These are phyloP conservation scores for Etheostoma nigrum DNA, from an alignment of 2,797 vertebrate genomes.

Conservation along the genomic window DNA sequence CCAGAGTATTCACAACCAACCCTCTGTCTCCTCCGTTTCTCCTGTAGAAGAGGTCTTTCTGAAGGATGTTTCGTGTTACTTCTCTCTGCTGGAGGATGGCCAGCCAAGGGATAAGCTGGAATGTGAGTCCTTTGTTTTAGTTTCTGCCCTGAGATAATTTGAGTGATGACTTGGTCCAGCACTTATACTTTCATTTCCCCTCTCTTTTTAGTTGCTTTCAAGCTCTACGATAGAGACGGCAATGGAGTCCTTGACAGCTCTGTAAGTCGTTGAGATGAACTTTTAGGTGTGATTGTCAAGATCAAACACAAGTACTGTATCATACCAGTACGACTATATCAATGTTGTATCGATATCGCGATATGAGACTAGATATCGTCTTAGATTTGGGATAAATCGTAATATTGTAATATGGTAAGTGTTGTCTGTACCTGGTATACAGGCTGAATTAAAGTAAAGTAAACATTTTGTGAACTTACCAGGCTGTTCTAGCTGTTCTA, in stretches of 20 bases:
- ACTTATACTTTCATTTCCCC: constrained; percentile 51
- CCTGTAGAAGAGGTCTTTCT: constrained; percentile 87
- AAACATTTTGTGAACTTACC: too few relatives aligned
- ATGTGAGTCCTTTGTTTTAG: constrained; percentile 85
- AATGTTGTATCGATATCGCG: too few relatives aligned
- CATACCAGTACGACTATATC: not conserved
- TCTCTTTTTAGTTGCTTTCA: constrained; percentile 88
- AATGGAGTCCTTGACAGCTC: constrained; percentile 94
- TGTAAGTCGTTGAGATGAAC: constrained; percentile 79
- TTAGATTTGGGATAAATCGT: too few relatives aligned
- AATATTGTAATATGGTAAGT: too few relatives aligned
- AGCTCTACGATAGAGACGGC: constrained; percentile 93
- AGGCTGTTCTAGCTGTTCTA: too few relatives aligned
- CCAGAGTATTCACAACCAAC: constrained; percentile 28
- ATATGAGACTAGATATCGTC: too few relatives aligned
- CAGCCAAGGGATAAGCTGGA: constrained; percentile 94
- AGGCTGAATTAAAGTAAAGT: too few relatives aligned
- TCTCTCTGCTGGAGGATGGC: constrained; percentile 94
- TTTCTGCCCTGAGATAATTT: constrained; percentile 21
- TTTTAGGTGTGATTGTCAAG: not conserved
- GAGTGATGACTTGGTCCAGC: constrained; percentile 20
- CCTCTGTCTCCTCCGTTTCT: constrained; percentile 28
- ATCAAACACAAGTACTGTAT: not conserved
- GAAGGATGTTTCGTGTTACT: constrained; percentile 95
- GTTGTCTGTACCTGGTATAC: too few relatives aligned